Percentiles rank a stretch among this genome's conserved stretches.
phyloP scores from a whole-genome alignment of 2,113 vertebrate genomes.

The Thalassoma bifasciatum region DNA sequence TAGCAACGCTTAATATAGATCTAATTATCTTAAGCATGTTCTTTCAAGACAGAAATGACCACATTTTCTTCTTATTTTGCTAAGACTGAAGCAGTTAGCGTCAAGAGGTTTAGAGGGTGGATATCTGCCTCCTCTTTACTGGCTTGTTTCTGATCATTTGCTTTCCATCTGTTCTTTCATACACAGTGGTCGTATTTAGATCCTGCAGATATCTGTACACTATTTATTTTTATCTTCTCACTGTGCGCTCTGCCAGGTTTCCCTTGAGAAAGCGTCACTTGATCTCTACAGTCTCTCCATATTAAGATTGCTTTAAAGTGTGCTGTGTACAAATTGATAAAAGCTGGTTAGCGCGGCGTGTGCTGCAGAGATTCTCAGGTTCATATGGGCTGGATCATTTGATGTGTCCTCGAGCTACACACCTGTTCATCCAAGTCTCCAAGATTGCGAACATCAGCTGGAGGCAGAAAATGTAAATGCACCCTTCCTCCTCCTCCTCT shows the following conservation, averaged over 20 bases:
- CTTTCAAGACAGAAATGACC: background rate
- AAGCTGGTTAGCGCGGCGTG: too few relatives aligned
- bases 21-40: background rate
- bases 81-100: background rate
- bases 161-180: slow-evolving; percentile 2
- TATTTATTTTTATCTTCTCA: slow-evolving; percentile 6
- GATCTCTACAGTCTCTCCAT: slow-evolving; percentile 9
- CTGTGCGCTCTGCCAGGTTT: background rate
- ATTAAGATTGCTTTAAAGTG: background rate
- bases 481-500: slow-evolving; percentile 6
- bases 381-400: slow-evolving; percentile 15
- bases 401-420: slow-evolving; percentile 31
- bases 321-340: too few relatives aligned
- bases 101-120: background rate
- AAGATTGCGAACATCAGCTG: slow-evolving; percentile 2
- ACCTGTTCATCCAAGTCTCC: slow-evolving; percentile 29
- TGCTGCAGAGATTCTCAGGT: background rate
- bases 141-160: background rate
- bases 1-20: background rate
- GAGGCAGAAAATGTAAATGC: slow-evolving; percentile 30
- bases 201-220: background rate
- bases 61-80: slow-evolving; percentile 7
- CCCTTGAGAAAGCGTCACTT: background rate
- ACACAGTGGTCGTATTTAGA: slow-evolving; percentile 15
- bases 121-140: background rate